Conservation (phyloP, 1,140 invertebrate species). For the Achatina immaculata region DNA sequence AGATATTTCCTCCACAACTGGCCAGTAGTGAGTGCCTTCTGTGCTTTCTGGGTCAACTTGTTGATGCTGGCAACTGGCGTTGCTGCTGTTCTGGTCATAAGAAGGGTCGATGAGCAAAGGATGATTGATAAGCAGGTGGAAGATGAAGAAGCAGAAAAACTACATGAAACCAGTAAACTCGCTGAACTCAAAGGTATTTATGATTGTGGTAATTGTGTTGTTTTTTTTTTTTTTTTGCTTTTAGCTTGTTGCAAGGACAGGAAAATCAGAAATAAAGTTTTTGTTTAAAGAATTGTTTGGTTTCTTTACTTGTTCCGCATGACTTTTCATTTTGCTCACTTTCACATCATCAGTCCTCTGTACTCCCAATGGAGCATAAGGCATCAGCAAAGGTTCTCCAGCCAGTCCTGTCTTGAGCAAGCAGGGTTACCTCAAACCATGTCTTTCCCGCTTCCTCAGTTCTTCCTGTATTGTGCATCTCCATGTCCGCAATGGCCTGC, state of each 20-base stretch:
- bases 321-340: no score
- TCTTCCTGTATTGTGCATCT: no score
- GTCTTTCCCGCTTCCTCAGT: no score
- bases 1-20: constrained; percentile 26
- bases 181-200: neutral
- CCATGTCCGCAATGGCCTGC: no score
- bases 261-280: no score
- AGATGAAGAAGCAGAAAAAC: neutral
- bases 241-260: neutral
- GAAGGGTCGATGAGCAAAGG: neutral
- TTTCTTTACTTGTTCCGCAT: no score
- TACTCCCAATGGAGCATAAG: no score
- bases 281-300: no score
- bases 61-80: constrained; percentile 1
- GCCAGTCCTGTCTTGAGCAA: no score
- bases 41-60: constrained; percentile 16
- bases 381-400: no score
- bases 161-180: neutral
- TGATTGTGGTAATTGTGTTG: neutral
- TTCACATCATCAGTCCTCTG: no score
- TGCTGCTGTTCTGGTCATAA: neutral
- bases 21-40: constrained; percentile 1
- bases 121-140: neutral
- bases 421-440: no score
- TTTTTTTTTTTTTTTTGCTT: neutral